phyloP scores from a whole-genome alignment of 2,113 vertebrate species.

The Rattus norvegicus region GRCr8 NC_086037.1:48410501-48411000 shows the following conservation, averaged over 20 bases:
- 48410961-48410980: no score
- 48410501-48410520: neutral
- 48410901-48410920: no score
- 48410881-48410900: neutral
- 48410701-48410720: conserved; percentile 6
- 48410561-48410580: conserved; percentile 1
- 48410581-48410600: neutral
- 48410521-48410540: neutral
- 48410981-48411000: no score
- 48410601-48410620: neutral
- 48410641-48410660: neutral
- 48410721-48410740: conserved; percentile 12
- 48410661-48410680: no score
- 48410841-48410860: conserved; percentile 12
- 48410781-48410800: conserved; percentile 41
- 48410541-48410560: no score
- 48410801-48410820: conserved; percentile 36
- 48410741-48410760: conserved; percentile 31
- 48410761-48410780: conserved; percentile 33
- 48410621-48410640: neutral
- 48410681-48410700: conserved; percentile 3
- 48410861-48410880: neutral
- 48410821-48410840: conserved; percentile 13
- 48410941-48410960: no score
- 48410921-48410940: no score